Evolutionary conservation across 2,797 vertebrate genomes (phyloP).

Genomic region (Bradypus variegatus): DNA sequence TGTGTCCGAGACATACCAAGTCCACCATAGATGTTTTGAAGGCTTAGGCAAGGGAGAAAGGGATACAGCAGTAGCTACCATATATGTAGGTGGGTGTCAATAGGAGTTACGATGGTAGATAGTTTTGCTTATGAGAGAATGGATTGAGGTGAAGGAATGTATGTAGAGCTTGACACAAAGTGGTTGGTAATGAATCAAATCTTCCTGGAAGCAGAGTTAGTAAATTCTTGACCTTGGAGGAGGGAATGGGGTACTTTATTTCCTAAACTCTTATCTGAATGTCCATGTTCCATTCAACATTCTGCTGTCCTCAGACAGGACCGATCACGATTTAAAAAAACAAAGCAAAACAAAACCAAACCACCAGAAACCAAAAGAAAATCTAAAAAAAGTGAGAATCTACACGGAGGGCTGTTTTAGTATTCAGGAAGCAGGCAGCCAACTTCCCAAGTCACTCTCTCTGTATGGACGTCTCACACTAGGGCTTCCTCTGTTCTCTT

Average conservation of each 20-base stretch:
- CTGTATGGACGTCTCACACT: background rate
- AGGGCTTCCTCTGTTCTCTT: background rate
- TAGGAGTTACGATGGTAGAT: background rate
- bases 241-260: background rate
- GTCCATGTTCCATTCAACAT: conserved; percentile 19
- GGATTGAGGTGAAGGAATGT: background rate
- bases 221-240: conserved; percentile 22
- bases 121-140: conserved; percentile 6
- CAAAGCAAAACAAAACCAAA: background rate
- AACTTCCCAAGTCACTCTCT: background rate
- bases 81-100: background rate
- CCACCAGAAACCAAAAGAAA: background rate
- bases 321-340: background rate
- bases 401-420: background rate
- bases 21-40: background rate
- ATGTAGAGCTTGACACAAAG: background rate
- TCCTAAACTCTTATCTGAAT: conserved; percentile 18
- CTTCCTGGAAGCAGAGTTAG: background rate
- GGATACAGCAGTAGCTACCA: background rate
- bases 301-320: background rate
- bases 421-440: background rate
- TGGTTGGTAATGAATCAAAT: background rate
- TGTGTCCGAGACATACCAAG: background rate
- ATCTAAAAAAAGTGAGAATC: background rate
- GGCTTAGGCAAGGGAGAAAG: background rate